A percentile compares a stretch with the other conserved stretches of the same genome.
Evolutionary conservation across 1,140 invertebrate species (phyloP).

Genomic region (Drosophila rufa): DNA sequence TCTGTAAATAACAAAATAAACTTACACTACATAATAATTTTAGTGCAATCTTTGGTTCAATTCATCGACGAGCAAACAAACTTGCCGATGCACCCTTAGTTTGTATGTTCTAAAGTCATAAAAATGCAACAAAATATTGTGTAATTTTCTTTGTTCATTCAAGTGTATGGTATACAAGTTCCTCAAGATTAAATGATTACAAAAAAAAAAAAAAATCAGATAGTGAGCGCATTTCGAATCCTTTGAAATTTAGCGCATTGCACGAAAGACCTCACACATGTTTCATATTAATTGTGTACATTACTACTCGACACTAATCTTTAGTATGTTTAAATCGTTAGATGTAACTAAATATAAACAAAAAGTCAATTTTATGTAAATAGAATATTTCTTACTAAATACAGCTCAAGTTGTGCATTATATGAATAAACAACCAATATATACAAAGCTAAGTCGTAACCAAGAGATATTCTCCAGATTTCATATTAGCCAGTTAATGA

Average conservation of each 20-base stretch:
- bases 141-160: conserved; percentile 84
- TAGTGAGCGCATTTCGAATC: conserved; percentile 60
- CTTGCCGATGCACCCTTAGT: conserved; percentile 33
- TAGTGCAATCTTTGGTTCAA: conserved; percentile 77
- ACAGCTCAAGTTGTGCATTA: conserved; percentile 64
- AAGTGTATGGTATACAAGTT: conserved; percentile 85
- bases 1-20: conserved; percentile 56
- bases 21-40: conserved; percentile 70
- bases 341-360: conserved; percentile 35
- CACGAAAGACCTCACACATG: conserved; percentile 70
- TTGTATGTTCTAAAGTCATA: conserved; percentile 39
- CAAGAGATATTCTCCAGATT: not conserved
- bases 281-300: conserved; percentile 72
- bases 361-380: conserved; percentile 73
- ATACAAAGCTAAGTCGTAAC: conserved; percentile 16
- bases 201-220: conserved; percentile 57
- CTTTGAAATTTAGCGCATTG: conserved; percentile 52
- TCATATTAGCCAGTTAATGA: conserved; percentile 33
- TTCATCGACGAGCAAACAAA: conserved; percentile 26
- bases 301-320: conserved; percentile 37
- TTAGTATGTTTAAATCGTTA: conserved; percentile 37
- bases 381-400: conserved; percentile 31
- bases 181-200: conserved; percentile 80
- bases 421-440: conserved; percentile 20
- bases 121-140: conserved; percentile 80